phyloP scores from a whole-genome alignment of 1,140 invertebrate genomes.

The Ylistrum balloti region DNA sequence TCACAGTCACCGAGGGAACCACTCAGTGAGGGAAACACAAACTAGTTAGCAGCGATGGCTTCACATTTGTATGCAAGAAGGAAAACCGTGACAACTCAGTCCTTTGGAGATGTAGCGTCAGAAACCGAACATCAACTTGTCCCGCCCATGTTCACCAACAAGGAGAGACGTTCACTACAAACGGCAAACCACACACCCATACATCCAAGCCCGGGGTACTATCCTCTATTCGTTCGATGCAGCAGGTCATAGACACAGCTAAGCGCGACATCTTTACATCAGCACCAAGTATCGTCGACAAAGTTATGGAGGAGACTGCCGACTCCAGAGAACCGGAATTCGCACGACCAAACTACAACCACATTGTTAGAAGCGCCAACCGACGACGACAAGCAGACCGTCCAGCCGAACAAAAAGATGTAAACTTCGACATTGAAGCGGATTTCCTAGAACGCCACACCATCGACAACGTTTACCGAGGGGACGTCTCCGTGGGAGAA shows the following conservation, averaged over 20 bases:
- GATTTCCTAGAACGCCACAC: too few relatives aligned
- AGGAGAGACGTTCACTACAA: too few relatives aligned
- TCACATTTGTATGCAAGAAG: constrained; percentile 36
- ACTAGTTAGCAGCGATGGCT: constrained; percentile 11
- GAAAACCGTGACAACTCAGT: not conserved
- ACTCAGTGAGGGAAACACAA: not conserved
- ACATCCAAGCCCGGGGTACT: too few relatives aligned
- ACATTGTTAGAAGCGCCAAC: constrained; percentile 38
- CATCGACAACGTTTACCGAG: too few relatives aligned
- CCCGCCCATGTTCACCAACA: not conserved
- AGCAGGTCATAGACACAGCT: too few relatives aligned
- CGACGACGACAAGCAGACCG: constrained; percentile 28
- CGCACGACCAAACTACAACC: constrained; percentile 41
- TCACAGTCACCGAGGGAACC: constrained; percentile 14
- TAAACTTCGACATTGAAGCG: not conserved
- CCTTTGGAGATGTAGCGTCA: constrained; percentile 11
- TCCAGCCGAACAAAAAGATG: not conserved
- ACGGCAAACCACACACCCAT: too few relatives aligned
- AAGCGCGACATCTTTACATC: constrained; percentile 36
- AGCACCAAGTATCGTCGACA: constrained; percentile 44
- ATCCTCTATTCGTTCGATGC: too few relatives aligned
- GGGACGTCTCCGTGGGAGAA: constrained; percentile 42
- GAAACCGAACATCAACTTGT: constrained; percentile 31
- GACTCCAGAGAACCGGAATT: constrained; percentile 27
- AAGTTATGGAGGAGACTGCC: constrained; percentile 44